These are phyloP conservation scores for Phoenicopterus ruber DNA, from an alignment of 2,113 vertebrate species.

Conservation along the genomic window DNA sequence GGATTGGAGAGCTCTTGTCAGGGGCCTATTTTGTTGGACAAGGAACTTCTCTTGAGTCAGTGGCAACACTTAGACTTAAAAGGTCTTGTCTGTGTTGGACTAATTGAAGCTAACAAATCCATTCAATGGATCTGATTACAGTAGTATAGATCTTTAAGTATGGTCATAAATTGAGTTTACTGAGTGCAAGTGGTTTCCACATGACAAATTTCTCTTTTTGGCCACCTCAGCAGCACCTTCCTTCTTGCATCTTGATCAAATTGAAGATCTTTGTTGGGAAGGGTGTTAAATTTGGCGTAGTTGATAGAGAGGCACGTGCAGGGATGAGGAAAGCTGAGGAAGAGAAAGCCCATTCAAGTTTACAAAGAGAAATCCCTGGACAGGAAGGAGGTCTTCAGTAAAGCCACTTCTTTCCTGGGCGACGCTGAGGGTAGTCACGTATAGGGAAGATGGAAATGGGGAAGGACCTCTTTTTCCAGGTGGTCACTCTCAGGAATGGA, in stretches of 20 bases:
- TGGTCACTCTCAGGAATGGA: neutral
- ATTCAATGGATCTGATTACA: neutral
- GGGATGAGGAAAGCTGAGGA: neutral
- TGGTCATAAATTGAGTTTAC: neutral
- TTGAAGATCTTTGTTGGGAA: neutral
- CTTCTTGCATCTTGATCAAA: neutral
- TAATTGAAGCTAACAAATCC: neutral
- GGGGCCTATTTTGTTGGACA: neutral
- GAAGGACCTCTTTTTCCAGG: neutral
- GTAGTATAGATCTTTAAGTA: neutral
- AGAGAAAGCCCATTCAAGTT: neutral
- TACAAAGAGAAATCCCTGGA: neutral
- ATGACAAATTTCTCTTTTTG: neutral
- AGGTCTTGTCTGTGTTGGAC: neutral
- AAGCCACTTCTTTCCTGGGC: neutral
- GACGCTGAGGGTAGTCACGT: neutral
- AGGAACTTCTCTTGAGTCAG: neutral
- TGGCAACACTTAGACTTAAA: neutral
- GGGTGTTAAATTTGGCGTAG: neutral
- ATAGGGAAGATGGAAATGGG: neutral
- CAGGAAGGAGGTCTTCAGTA: neutral
- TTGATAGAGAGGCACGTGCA: neutral
- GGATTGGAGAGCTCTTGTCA: neutral
- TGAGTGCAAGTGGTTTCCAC: neutral
- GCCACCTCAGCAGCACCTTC: neutral